These are phyloP conservation scores for Saccostrea glomerata DNA, from an alignment of 1,140 invertebrate species.

Conservation along the genomic window DNA sequence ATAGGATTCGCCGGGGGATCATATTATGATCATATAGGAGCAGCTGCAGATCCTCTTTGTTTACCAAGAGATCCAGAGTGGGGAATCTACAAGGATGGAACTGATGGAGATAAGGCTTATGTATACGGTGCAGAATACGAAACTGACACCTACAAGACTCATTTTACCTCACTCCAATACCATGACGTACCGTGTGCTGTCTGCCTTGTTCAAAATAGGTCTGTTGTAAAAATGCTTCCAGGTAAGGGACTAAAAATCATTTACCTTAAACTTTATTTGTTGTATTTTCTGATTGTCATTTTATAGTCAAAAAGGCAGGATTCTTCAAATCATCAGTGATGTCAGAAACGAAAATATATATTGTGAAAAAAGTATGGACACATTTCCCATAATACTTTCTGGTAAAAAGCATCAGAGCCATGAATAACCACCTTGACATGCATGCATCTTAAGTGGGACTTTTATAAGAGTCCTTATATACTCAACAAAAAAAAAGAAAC, in stretches of 20 bases:
- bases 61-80: constrained; percentile 44
- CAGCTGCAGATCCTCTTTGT: constrained; percentile 33
- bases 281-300: too few species aligned
- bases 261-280: too few species aligned
- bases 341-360: too few species aligned
- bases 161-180: background rate
- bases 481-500: too few species aligned
- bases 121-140: constrained; percentile 44
- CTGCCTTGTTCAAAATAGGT: background rate
- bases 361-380: too few species aligned
- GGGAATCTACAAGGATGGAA: background rate
- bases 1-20: constrained; percentile 32
- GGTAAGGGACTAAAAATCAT: background rate
- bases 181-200: constrained; percentile 39
- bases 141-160: background rate
- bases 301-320: too few species aligned
- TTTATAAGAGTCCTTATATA: too few species aligned
- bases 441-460: too few species aligned
- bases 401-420: too few species aligned
- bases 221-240: background rate
- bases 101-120: background rate
- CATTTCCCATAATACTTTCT: too few species aligned
- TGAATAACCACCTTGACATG: too few species aligned
- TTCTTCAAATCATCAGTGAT: too few species aligned
- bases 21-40: background rate